Conservation (phyloP, 2,113 vertebrate species). For the Scartelaos histophorus region DNA sequence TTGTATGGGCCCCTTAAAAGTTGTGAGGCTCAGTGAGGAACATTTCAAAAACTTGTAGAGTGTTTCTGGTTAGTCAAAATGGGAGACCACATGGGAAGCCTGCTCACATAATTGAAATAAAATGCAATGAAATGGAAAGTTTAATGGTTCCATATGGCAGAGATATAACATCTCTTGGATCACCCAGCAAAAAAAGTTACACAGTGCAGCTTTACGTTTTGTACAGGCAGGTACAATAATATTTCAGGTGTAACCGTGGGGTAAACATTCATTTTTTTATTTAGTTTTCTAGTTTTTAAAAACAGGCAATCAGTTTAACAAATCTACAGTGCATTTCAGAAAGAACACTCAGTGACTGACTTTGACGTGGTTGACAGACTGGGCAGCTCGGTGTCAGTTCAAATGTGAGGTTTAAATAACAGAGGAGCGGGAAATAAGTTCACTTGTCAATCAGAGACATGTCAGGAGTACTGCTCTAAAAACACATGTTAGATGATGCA, state of each 20-base stretch:
- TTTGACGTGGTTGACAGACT: slow-evolving; percentile 25
- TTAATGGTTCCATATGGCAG: too few species aligned
- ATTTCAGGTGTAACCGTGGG: slow-evolving; percentile 5
- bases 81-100: not conserved
- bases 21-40: not conserved
- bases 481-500: slow-evolving; percentile 60
- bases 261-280: slow-evolving; percentile 9
- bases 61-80: not conserved
- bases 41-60: not conserved
- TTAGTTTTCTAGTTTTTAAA: slow-evolving; percentile 5
- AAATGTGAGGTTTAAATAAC: slow-evolving; percentile 36
- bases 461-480: slow-evolving; percentile 36
- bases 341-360: not conserved
- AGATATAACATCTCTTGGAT: not conserved
- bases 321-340: not conserved
- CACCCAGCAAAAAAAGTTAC: not conserved
- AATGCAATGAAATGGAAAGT: too few species aligned
- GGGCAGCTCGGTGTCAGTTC: slow-evolving; percentile 6
- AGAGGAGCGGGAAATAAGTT: slow-evolving; percentile 29
- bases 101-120: not conserved
- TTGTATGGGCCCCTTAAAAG: too few species aligned
- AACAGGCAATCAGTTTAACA: slow-evolving; percentile 23
- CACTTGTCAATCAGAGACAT: slow-evolving; percentile 54
- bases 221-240: not conserved
- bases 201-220: not conserved